These are phyloP conservation scores for Bubo scandiacus DNA, from an alignment of 2,113 vertebrate genomes.

Conservation along the genomic window DNA sequence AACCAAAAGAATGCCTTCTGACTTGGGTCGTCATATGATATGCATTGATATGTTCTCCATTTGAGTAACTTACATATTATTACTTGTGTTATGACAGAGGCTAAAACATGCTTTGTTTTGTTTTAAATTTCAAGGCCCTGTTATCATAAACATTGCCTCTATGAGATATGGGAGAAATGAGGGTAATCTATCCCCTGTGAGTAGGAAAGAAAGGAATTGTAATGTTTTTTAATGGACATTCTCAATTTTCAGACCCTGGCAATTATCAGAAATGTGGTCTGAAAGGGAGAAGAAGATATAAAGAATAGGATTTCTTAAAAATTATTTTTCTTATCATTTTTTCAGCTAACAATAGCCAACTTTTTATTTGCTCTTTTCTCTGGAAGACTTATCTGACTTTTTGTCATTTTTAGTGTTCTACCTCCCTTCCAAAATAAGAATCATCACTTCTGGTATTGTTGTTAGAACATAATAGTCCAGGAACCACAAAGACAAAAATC, in stretches of 20 bases:
- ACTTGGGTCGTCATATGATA: accelerated
- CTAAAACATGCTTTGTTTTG: not conserved
- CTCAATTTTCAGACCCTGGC: not conserved
- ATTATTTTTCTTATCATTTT: not conserved
- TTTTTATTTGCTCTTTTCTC: not conserved
- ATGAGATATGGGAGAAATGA: not conserved
- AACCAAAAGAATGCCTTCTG: not conserved
- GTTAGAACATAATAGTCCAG: not conserved
- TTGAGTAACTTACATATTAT: not conserved
- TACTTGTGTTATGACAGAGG: not conserved
- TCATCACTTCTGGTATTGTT: accelerated
- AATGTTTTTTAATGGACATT: not conserved
- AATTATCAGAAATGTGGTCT: not conserved
- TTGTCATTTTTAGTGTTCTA: not conserved
- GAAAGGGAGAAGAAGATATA: not conserved
- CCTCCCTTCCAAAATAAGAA: not conserved
- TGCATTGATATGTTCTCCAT: not conserved
- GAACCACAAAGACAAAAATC: not conserved
- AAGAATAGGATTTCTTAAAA: not conserved
- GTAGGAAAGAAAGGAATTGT: not conserved
- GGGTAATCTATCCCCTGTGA: not conserved
- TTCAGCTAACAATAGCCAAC: not conserved
- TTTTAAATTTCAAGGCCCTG: not conserved
- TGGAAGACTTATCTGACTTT: not conserved
- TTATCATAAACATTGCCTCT: not conserved